Conservation (phyloP, 37 sponge, comb jelly and placozoan genomes). For the Agelas oroides region DNA sequence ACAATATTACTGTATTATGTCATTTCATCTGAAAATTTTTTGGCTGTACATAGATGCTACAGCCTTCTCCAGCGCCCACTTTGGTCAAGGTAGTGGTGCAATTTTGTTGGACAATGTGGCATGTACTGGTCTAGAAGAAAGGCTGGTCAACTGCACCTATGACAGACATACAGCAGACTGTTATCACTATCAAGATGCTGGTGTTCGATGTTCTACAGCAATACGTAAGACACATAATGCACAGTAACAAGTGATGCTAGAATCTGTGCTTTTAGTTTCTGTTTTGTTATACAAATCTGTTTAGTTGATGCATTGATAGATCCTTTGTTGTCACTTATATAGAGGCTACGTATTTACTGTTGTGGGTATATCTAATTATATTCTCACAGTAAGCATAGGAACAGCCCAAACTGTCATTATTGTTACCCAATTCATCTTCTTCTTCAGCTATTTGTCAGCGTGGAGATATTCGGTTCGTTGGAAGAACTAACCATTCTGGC, state of each 20-base stretch:
- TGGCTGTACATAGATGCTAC: background rate
- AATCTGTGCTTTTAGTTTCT: too few species aligned
- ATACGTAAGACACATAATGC: background rate
- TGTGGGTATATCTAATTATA: too few species aligned
- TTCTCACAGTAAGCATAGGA: too few species aligned
- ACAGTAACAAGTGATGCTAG: too few species aligned
- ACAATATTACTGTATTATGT: too few species aligned
- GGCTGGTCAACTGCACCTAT: background rate
- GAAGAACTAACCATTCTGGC: constrained; percentile 1
- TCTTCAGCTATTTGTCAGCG: background rate
- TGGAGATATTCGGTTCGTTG: constrained; percentile 28
- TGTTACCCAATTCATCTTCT: too few species aligned
- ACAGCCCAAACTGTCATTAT: too few species aligned
- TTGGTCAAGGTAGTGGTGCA: background rate
- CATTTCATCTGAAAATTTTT: too few species aligned
- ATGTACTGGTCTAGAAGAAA: background rate
- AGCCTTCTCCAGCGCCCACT: background rate
- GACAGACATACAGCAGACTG: background rate
- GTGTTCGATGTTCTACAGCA: background rate
- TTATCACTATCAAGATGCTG: background rate
- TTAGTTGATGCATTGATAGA: too few species aligned
- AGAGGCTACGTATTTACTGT: too few species aligned
- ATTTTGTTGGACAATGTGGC: constrained; percentile 25
- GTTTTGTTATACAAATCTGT: too few species aligned
- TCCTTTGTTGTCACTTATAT: too few species aligned